Percentiles rank a stretch among this genome's conserved stretches.
Conservation (phyloP, 2,113 vertebrate genomes). For the Hiodon alosoides region DNA sequence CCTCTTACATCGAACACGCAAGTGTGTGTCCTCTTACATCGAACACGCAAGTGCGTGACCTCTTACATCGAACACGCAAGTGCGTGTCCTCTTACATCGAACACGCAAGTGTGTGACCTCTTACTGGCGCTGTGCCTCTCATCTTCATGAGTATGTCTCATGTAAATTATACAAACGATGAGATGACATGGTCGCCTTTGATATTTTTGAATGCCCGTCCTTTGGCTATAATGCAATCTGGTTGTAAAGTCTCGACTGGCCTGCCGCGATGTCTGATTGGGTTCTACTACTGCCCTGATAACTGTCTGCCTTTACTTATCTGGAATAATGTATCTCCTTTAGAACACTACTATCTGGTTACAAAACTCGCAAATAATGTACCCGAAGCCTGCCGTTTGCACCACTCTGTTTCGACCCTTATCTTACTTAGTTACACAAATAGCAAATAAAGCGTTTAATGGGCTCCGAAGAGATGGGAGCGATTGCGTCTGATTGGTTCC, state of each 20-base stretch:
- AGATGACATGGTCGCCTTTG: background rate
- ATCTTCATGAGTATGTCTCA: too few species aligned
- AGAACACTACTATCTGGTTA: background rate
- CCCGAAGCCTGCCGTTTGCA: background rate
- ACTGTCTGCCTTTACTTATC: background rate
- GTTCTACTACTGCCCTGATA: conserved; percentile 1
- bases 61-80: too few species aligned
- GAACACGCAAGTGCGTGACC: too few species aligned
- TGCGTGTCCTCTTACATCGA: too few species aligned
- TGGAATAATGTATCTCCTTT: background rate
- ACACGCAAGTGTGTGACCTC: too few species aligned
- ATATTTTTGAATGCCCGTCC: background rate
- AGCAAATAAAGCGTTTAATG: conserved; percentile 14
- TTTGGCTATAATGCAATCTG: background rate
- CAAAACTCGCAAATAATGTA: background rate
- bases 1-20: too few species aligned
- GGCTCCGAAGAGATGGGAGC: background rate
- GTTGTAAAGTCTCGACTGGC: background rate
- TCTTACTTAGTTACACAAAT: conserved; percentile 18
- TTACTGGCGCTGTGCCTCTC: too few species aligned
- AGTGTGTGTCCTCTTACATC: too few species aligned
- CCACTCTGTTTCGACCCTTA: background rate
- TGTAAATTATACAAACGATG: too few species aligned
- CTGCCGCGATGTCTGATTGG: background rate
- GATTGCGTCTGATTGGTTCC: conserved; percentile 14